phyloP scores from a whole-genome alignment of 2,797 vertebrate species.

The Hybognathus amarus region DNA sequence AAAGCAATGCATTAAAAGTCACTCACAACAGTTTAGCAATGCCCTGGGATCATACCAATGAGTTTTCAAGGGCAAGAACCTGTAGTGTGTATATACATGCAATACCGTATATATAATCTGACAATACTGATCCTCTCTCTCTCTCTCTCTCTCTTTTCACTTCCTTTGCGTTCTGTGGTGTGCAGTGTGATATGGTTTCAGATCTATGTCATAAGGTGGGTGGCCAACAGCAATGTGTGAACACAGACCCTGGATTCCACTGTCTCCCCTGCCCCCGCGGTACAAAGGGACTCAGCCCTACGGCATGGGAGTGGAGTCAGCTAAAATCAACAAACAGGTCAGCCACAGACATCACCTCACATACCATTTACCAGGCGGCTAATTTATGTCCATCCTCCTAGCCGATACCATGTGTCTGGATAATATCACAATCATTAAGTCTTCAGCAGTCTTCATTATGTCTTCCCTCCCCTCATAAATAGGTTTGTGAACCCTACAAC shows the following conservation, averaged over 20 bases:
- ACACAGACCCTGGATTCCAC: constrained; percentile 94
- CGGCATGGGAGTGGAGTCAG: constrained; percentile 85
- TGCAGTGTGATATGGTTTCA: constrained; percentile 87
- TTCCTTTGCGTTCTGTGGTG: not conserved
- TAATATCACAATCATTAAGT: no score
- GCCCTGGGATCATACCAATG: not conserved
- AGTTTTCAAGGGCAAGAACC: not conserved
- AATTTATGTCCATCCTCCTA: constrained; percentile 4
- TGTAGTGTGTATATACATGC: not conserved
- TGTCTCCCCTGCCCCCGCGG: constrained; percentile 91
- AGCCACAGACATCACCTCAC: constrained; percentile 52
- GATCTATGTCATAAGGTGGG: constrained; percentile 85
- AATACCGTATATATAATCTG: not conserved
- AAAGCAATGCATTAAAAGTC: not conserved
- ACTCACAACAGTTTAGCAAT: not conserved
- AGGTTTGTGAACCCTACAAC: constrained; percentile 95
- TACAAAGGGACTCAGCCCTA: constrained; percentile 91
- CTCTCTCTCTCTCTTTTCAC: not conserved
- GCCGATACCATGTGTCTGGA: not conserved
- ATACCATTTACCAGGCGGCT: not conserved
- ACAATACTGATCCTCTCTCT: not conserved
- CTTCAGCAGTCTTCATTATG: no score
- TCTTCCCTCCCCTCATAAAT: not conserved
- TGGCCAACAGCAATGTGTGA: constrained; percentile 86
- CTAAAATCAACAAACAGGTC: constrained; percentile 86